Base-by-base conservation (phyloP, 2,888 invertebrate species). In the Dyspetes luteomarginatus region DNA sequence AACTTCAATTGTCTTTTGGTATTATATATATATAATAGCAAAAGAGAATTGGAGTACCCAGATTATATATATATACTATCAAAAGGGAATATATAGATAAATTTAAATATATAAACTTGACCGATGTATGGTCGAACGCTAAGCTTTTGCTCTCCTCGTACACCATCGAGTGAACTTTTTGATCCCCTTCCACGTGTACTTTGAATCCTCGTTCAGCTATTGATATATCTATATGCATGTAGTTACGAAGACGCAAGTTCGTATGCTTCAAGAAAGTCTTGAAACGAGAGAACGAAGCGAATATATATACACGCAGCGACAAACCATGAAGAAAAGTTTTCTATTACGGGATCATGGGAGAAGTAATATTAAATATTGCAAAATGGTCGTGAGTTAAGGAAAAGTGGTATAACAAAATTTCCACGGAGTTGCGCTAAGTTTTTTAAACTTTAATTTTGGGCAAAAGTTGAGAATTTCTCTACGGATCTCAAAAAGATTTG, bases 321-420 rank as follows among this genome's bases (percentile, higher is more conserved):
- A 41, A 77, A 58, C 30, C 17, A 17, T 30, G 17, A 55, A 36
- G 30, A 41, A 52, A 69, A 71, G 22, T 69, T 78, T 78, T 73
- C 41, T 48, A 60, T 75, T 71, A 69, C 64, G 50, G 19, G 19
- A 41, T 74, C 68, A 22, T 69, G 28, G 48, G 26, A 55, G 71
- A 56, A 43, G 30, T 69, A 79, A 79, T 79, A 79, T 75, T 75
- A 41, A 75, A 79, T 69, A 65, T 65, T 65, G 43, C 50, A 48
- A 65, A 45, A 71, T 65, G 22, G 28, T 64, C 28, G 36, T 36
- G 12, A 36, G 36, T 36, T 7, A 36, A 12, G 36, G 12, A 36
- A 36, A 36, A 12, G 12, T 12, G 36, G 36, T 12, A n/a, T n/a
- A 36, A 36, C 12, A 36, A 36, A 36, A 36, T 36, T 36, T 36